Evolutionary conservation across 53 echinoderm and acorn worm species (phyloP).

Genomic region (Henricia sp.): DNA sequence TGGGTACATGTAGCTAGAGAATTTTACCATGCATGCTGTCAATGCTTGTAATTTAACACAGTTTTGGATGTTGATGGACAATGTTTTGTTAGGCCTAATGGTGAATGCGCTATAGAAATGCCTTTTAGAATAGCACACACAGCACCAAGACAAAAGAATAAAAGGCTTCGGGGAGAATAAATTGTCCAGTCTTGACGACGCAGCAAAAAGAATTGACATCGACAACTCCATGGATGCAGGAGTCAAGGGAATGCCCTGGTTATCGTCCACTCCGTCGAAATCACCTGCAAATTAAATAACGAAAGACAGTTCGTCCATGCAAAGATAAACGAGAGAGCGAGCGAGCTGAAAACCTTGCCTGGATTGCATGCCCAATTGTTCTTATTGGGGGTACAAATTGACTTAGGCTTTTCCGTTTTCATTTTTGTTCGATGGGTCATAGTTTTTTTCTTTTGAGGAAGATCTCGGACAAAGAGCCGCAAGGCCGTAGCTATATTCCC

Average conservation of each 20-base stretch:
- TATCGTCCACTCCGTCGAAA: conserved; percentile 11
- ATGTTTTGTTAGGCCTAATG: too few species aligned
- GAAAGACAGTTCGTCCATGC: neutral
- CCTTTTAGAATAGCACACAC: too few species aligned
- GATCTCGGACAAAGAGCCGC: neutral
- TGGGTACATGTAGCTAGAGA: too few species aligned
- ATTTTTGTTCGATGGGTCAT: neutral
- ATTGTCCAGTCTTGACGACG: neutral
- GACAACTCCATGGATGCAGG: neutral
- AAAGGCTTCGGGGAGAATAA: neutral
- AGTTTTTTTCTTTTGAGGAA: neutral
- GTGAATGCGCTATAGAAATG: too few species aligned
- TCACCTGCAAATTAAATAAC: conserved; percentile 35
- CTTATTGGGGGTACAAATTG: conserved; percentile 36
- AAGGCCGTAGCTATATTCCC: conserved; percentile 14
- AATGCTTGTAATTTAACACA: too few species aligned
- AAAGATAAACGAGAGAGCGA: neutral
- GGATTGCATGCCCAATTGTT: conserved; percentile 41
- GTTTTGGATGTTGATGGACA: too few species aligned
- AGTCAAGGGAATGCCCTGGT: conserved; percentile 14
- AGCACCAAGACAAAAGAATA: too few species aligned
- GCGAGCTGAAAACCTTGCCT: neutral
- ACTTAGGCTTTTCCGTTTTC: conserved; percentile 9
- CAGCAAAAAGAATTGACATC: neutral
- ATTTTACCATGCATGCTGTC: too few species aligned